Evolutionary conservation across 1,140 invertebrate genomes (phyloP).

Genomic region (Calliopsis andreniformis): DNA sequence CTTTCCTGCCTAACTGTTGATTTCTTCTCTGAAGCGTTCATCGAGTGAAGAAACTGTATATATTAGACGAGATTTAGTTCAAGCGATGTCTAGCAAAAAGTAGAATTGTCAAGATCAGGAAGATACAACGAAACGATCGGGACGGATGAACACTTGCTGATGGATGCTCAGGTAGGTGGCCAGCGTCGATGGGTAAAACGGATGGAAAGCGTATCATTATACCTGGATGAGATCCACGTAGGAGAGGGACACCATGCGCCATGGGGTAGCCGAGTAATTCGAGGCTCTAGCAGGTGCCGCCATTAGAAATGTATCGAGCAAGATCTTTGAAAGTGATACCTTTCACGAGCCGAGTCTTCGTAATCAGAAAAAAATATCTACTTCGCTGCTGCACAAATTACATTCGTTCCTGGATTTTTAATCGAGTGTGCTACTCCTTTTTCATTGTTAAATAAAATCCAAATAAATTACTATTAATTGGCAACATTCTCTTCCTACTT

Average conservation of each 20-base stretch:
- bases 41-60: constrained; percentile 3
- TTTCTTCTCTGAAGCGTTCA: background rate
- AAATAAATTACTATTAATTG: constrained; percentile 10
- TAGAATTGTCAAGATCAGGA: too few species aligned
- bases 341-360: background rate
- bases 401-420: background rate
- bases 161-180: background rate
- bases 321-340: constrained; percentile 56
- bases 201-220: constrained; percentile 51
- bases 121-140: too few species aligned
- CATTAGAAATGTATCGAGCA: constrained; percentile 21
- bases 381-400: too few species aligned
- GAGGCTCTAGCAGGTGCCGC: constrained; percentile 29
- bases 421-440: background rate
- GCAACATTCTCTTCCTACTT: background rate
- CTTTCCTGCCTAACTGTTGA: background rate
- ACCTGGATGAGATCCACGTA: constrained; percentile 40
- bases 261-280: constrained; percentile 51
- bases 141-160: constrained; percentile 32
- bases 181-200: constrained; percentile 27
- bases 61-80: too few species aligned
- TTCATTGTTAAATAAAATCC: background rate
- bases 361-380: background rate
- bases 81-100: too few species aligned
- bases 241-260: constrained; percentile 5